Evolutionary conservation across 2,113 vertebrate species (phyloP).

Genomic region (Tapirus terrestris): DNA sequence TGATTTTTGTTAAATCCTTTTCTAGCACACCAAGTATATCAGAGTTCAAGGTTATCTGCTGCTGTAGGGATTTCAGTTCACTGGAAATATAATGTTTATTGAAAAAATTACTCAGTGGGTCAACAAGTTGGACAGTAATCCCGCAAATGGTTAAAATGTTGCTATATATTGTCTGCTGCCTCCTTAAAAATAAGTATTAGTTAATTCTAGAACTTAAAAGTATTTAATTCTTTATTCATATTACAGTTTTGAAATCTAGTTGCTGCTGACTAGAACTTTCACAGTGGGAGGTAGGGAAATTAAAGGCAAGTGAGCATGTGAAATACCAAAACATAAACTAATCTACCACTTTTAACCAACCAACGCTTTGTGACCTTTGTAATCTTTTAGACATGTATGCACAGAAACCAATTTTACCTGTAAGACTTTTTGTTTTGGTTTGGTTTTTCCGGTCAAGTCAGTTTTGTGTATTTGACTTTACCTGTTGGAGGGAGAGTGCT

Average conservation of each 20-base stretch:
- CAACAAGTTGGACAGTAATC: not conserved
- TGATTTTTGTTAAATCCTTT: slow-evolving; percentile 21
- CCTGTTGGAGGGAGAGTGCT: not conserved
- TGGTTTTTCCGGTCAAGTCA: not conserved
- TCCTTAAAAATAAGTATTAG: slow-evolving; percentile 49
- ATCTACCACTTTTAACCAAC: not conserved
- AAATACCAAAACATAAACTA: not conserved
- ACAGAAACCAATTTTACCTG: not conserved
- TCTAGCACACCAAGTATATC: not conserved
- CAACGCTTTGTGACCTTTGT: not conserved
- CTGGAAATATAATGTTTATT: not conserved
- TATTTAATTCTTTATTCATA: slow-evolving; percentile 31
- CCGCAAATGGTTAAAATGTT: slow-evolving; percentile 25
- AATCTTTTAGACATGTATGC: not conserved
- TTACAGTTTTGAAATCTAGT: slow-evolving; percentile 46
- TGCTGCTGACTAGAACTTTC: slow-evolving; percentile 14
- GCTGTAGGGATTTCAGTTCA: slow-evolving; percentile 31
- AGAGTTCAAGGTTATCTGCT: slow-evolving; percentile 28
- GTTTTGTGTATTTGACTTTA: not conserved
- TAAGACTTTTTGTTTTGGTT: not conserved
- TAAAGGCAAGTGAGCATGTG: slow-evolving; percentile 3
- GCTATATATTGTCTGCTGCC: slow-evolving; percentile 27
- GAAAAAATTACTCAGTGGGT: not conserved
- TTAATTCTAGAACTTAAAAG: slow-evolving; percentile 36
- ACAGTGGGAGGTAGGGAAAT: slow-evolving; percentile 13